Evolutionary conservation across 2,113 vertebrate species (phyloP).

Genomic region (Hiodon alosoides): DNA sequence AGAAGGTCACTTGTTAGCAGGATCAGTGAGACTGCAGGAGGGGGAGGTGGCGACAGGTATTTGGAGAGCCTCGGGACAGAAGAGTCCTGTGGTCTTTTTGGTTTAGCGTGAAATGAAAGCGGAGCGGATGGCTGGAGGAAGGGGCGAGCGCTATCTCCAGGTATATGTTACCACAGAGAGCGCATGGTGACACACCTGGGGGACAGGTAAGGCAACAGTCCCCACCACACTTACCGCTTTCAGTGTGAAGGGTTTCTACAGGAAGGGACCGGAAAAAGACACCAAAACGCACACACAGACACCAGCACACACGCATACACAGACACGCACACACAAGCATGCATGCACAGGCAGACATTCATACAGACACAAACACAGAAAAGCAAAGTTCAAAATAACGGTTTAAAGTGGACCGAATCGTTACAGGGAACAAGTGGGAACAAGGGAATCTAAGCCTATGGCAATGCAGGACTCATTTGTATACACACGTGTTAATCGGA

Average conservation of each 20-base stretch:
- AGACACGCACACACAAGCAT: background rate
- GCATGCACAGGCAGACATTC: background rate
- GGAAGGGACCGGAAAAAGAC: background rate
- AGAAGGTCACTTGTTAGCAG: background rate
- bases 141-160: background rate
- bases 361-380: background rate
- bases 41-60: background rate
- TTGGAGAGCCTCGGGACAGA: background rate
- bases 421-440: too few species aligned
- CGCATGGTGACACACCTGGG: constrained; percentile 2
- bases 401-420: too few species aligned
- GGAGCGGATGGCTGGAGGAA: background rate
- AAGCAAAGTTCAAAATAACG: background rate
- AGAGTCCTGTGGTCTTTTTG: background rate
- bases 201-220: background rate
- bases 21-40: background rate
- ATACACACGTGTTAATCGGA: too few species aligned
- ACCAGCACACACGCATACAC: background rate
- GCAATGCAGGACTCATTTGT: too few species aligned
- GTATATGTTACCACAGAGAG: constrained; percentile 11
- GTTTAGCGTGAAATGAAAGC: background rate
- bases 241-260: constrained; percentile 3
- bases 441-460: too few species aligned
- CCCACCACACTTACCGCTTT: constrained; percentile 12
- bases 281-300: constrained; percentile 12